phyloP scores from a whole-genome alignment of 2,888 invertebrate species.

The Sesamia inferens region DNA sequence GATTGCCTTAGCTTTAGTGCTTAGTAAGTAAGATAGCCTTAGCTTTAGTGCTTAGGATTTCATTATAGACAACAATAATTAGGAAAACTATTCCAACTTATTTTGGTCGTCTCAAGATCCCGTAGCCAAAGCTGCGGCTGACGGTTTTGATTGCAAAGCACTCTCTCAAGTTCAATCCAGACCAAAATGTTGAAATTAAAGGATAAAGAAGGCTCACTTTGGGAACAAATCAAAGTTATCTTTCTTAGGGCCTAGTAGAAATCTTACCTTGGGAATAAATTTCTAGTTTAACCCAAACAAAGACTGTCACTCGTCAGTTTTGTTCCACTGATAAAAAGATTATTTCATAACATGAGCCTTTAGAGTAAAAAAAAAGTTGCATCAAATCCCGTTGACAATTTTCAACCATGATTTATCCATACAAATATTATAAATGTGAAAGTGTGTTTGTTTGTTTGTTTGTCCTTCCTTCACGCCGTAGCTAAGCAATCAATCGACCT shows the following conservation, averaged over 20 bases:
- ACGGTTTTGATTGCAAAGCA: slow-evolving; percentile 11
- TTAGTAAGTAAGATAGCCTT: not conserved
- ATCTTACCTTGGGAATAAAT: too few relatives aligned
- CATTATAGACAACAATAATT: too few relatives aligned
- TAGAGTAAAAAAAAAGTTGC: not conserved
- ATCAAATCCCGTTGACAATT: not conserved
- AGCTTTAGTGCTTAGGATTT: not conserved
- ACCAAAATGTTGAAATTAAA: not conserved
- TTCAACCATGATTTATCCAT: not conserved
- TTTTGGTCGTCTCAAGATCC: not conserved
- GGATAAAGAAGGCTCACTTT: not conserved
- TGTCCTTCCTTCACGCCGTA: too few relatives aligned
- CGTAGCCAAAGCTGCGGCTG: not conserved
- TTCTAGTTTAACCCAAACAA: too few relatives aligned
- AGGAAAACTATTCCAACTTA: not conserved
- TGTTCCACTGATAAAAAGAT: too few relatives aligned
- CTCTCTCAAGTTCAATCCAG: not conserved
- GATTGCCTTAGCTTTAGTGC: not conserved
- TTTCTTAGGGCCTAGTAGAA: not conserved
- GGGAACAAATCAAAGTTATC: not conserved
- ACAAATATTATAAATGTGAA: too few relatives aligned
- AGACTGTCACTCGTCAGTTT: too few relatives aligned
- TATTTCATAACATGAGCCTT: too few relatives aligned
- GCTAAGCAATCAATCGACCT: too few relatives aligned
- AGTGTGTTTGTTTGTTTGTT: too few relatives aligned